Evolutionary conservation across 2,113 vertebrate species (phyloP).

Genomic region (Nematolebias whitei): DNA sequence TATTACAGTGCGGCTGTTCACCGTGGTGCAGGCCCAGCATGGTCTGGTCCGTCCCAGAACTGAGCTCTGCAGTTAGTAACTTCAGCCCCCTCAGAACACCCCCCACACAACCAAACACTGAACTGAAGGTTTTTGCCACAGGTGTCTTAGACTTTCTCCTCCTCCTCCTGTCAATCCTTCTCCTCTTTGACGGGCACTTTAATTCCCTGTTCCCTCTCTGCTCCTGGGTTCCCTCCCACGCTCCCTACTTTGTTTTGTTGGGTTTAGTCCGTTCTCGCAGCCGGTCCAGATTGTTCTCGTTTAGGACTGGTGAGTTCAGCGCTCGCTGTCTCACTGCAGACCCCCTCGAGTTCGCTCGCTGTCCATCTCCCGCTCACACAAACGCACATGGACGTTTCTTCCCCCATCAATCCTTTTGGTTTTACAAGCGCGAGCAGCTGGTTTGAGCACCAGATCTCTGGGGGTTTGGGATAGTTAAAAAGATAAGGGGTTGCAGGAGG

Average conservation of each 20-base stretch:
- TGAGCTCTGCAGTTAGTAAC: slow-evolving; percentile 44
- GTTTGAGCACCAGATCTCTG: slow-evolving; percentile 67
- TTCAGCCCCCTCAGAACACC: slow-evolving; percentile 11
- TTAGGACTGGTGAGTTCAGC: slow-evolving; percentile 60
- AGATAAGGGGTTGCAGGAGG: slow-evolving; percentile 73
- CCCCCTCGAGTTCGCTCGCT: slow-evolving; percentile 23
- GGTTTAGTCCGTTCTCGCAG: slow-evolving; percentile 41
- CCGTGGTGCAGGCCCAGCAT: slow-evolving; percentile 41
- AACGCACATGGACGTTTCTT: slow-evolving; percentile 39
- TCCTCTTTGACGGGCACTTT: slow-evolving; percentile 64
- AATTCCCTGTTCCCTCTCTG: slow-evolving; percentile 51
- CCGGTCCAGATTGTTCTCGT: slow-evolving; percentile 77
- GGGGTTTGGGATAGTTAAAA: slow-evolving; percentile 72
- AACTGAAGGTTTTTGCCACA: slow-evolving; percentile 49
- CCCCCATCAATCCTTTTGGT: slow-evolving; percentile 60
- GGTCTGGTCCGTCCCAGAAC: slow-evolving; percentile 42
- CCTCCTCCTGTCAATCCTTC: slow-evolving; percentile 66
- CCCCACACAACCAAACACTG: slow-evolving; percentile 36
- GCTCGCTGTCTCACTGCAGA: slow-evolving; percentile 58
- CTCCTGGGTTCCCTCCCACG: slow-evolving; percentile 35
- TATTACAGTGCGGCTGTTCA: slow-evolving; percentile 73
- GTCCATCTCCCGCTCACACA: slow-evolving; percentile 52
- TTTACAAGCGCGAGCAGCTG: slow-evolving; percentile 78
- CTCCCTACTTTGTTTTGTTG: slow-evolving; percentile 19
- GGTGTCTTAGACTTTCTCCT: slow-evolving; percentile 72